Evolutionary conservation across 2,888 invertebrate species (phyloP), one percentile per base, ranked within the genome.

Genomic region (Dascillus cervinus): DNA sequence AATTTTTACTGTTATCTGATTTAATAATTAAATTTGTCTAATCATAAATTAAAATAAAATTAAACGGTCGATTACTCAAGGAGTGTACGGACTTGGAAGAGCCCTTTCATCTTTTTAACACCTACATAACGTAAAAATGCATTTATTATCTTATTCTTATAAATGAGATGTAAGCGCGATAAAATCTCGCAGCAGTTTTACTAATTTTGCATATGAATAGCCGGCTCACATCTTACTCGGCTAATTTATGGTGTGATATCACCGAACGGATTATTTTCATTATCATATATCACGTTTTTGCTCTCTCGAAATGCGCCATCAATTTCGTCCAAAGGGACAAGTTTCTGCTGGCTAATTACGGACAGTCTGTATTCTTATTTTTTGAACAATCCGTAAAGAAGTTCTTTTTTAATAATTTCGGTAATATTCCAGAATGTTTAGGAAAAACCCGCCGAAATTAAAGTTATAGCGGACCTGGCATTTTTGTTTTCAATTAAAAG

Each of bases 21-120:
- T 29, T 29, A 17, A 15, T 29, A 29, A 29, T 29, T 29, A 29
- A 29, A 29, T 29, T 29, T 22, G 21, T 22, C 29, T 14, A 23
- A 22, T 17, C 11, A 29, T 29, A 29, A 29, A 29, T 29, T 14
- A 22, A 13, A 12, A 4, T 10, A 19, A 28, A n/a, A n/a, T n/a
- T n/a, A n/a, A n/a, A n/a, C n/a, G n/a, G n/a, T n/a, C n/a, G n/a
- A n/a, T n/a, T n/a, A n/a, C n/a, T n/a, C n/a, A n/a, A n/a, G n/a
- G n/a, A n/a, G n/a, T n/a, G n/a, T n/a, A n/a, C n/a, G n/a, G n/a
- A n/a, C n/a, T n/a, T n/a, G n/a, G n/a, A n/a, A n/a, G 5, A 21
- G 13, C 14, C 13, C 22, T 17, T 12, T 28, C 9, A 9, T 21
- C 28, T 14, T 28, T 28, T 28, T 28, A 28, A 28, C 28, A 28